Base-by-base conservation (phyloP, 2,888 invertebrate genomes). In the Cephus sareptanus region DNA sequence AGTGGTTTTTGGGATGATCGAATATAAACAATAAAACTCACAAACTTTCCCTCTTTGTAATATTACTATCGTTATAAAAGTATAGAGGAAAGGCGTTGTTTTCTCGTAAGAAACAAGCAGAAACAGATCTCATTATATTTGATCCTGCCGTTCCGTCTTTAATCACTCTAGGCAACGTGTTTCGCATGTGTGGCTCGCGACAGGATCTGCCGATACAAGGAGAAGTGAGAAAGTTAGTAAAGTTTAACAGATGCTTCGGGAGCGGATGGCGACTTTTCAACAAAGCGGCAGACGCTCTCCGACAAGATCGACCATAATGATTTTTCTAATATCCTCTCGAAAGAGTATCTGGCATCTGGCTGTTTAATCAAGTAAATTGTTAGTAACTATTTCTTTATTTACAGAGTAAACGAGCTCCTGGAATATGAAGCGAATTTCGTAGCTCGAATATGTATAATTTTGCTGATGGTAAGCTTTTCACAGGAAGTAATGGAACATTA, bases 401-500 rank as follows among this genome's bases (percentile, higher is more conserved):
- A 56, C 56, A 23, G 23, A 2, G 23, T 23, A 56, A 56, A 6
- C 23, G 2, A 56, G 23, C 6, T 23, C 56, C 9, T 23, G 6
- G 56, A 23, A 56, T 56, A 23, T 23, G 9, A 9, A 9, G 23
- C 1, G 9, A 23, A 23, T 56, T 56, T 23, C 9, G 9, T 56
- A 23, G 23, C 15, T 9, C 6, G 23, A 56, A 23, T 23, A 56
- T 56, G 23, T 23, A 56, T 23, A 56, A 9, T 56, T 23, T 9
- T 23, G 56, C 9, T 56, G 23, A 56, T 23, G 56, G 9, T 9
- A 56, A 56, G 56, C 23, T 56, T 9, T 56, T 9, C 23, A 87
- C 88, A 86, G 87, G 84, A 86, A 89, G 86, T 87, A 84, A 86
- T 87, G 88, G 88, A 87, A 89, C 89, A 89, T 89, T 88, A 89